phyloP scores from a whole-genome alignment of 2,113 vertebrate species.

The Monopterus albus region DNA sequence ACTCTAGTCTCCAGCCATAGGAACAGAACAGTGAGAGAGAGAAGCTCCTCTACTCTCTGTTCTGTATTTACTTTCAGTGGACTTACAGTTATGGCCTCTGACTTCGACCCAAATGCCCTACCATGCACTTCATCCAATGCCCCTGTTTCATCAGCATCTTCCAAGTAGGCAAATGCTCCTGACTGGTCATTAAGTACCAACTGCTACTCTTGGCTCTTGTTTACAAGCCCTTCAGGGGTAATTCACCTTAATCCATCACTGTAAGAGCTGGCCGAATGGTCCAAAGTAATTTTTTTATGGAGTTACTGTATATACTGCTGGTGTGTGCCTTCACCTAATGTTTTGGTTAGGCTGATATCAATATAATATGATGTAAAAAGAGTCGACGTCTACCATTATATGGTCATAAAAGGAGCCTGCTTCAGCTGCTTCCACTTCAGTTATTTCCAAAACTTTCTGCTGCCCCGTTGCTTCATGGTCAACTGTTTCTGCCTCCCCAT shows the following conservation, averaged over 20 bases:
- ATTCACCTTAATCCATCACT: constrained; percentile 24
- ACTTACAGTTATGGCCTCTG: constrained; percentile 61
- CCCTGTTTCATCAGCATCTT: constrained; percentile 66
- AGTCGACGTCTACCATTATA: no score
- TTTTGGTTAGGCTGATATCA: background rate
- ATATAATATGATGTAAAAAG: background rate
- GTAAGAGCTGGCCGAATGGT: constrained; percentile 14
- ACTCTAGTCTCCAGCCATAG: background rate
- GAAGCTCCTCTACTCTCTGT: constrained; percentile 9
- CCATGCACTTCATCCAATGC: constrained; percentile 30
- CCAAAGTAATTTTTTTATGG: background rate
- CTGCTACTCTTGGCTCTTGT: constrained; percentile 13
- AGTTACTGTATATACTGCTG: no score
- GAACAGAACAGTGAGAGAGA: background rate
- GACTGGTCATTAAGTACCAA: constrained; percentile 30
- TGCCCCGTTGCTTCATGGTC: background rate
- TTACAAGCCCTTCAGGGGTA: constrained; percentile 11
- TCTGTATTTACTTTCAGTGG: constrained; percentile 50
- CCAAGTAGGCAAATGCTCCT: constrained; percentile 4
- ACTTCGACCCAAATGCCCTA: constrained; percentile 11
- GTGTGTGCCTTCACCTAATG: background rate
- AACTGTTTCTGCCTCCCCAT: background rate
- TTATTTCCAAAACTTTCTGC: no score
- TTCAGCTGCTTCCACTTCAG: no score
- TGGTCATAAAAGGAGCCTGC: no score